Base-by-base conservation (phyloP, 92 coral and sea anemone genomes). In the Pocillopora meandrina region DNA sequence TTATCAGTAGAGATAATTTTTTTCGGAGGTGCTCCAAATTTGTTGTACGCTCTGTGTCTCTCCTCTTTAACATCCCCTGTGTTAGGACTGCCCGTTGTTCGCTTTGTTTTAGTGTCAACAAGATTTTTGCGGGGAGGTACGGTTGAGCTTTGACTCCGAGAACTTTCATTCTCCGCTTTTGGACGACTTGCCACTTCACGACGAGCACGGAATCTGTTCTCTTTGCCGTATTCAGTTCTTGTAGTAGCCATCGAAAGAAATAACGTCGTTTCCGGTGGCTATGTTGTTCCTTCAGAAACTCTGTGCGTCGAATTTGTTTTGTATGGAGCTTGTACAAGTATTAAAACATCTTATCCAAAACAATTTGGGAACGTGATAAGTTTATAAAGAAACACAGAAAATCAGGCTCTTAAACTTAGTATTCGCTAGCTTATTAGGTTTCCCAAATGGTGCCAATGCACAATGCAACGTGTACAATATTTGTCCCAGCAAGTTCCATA, bases 11-110 rank as follows among this genome's bases (percentile, higher is more conserved):
- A 84, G 9, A 86, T 75, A 65, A 68, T 75, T 72, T 87, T 94
- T 71, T 94, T 94, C 47, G 95, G 95, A 36, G 89, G 86, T 9
- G 85, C 78, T 9, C 89, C 92, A 16, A 88, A 71, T 84, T 92
- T 94, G 69, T 81, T 86, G 58, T 86, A 70, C 23, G 76, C 80
- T 62, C 71, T 86, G 70, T 78, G 75, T 65, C 79, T 73, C 5
- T 52, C 84, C 10, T 84, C 61, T 52, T 75, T 81, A 21, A 58
- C 12, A 60, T 90, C 95, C 17, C 81, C 95, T 42, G 73, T 89
- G 18, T 80, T 89, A 42, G 92, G 61, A 17, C 74, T 75, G n/a
- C 83, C 80, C 26, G 87, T 42, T 42, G 80, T 77, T 16, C 85
- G 94, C 59, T 78, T 82, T 80, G 88, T 78, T 82, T 85, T 91